A percentile compares a stretch with the other conserved stretches of the same genome.
These are phyloP conservation scores for Caenorhabditis parvicauda DNA, from an alignment of 2,888 invertebrate species.

Conservation along the genomic window DNA sequence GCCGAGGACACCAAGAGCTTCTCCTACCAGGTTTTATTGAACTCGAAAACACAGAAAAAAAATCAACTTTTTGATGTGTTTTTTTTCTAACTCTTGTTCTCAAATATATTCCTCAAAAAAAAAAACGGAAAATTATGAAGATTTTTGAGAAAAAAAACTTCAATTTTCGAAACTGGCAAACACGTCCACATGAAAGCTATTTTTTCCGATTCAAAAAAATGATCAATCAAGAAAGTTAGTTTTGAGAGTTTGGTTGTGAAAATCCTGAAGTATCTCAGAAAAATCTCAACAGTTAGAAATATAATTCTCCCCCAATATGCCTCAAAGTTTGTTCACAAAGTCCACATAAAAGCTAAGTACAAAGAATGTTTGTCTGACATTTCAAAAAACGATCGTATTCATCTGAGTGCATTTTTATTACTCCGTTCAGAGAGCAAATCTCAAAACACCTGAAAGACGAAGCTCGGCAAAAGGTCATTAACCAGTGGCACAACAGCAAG, in stretches of 20 bases:
- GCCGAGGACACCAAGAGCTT: constrained; percentile 37
- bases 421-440: constrained; percentile 38
- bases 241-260: too few species aligned
- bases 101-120: neutral
- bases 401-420: too few species aligned
- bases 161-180: neutral
- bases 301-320: neutral
- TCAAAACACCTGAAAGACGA: constrained; percentile 41
- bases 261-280: neutral
- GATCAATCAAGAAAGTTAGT: too few species aligned
- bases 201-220: too few species aligned
- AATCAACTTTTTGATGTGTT: neutral
- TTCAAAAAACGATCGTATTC: too few species aligned
- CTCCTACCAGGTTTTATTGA: constrained; percentile 33
- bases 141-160: neutral
- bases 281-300: neutral
- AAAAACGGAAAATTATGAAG: too few species aligned
- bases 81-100: constrained; percentile 1
- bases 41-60: too few species aligned
- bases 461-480: constrained; percentile 37
- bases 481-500: constrained; percentile 41
- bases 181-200: too few species aligned
- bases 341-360: neutral
- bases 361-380: too few species aligned
- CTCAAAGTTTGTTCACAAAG: neutral